Base-by-base conservation (phyloP, 2,113 vertebrate genomes). In the Chroicocephalus ridibundus region DNA sequence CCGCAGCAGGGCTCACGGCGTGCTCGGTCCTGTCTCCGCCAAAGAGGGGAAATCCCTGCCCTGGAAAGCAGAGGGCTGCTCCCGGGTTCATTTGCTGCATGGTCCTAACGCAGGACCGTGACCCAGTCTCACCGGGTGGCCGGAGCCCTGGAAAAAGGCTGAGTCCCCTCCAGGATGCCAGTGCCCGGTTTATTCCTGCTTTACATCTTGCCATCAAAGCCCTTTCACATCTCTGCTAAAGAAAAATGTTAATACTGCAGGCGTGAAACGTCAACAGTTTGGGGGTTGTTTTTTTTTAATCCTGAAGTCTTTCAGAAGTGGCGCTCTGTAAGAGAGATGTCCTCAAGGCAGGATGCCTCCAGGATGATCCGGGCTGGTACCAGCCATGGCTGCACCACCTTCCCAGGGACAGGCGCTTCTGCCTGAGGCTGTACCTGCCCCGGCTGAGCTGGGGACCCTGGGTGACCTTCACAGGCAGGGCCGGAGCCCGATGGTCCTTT, bases 111-210 rank as follows among this genome's bases (percentile, higher is more conserved):
- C 86, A 55, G 66, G 66, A 51, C 49, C 17, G 2, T 36, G 72
- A 10, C 5, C 40, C 55, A 13, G 1, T 17, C 42, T 11, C 64
- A 2, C 34, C 0, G 0, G 9, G 5, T 17, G 38, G 29, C 52
- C 2, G 1, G 42, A 66, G 60, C 42, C 44, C 72, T 58, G 70
- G 70, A 9, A 21, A 31, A 75, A 38, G 40, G 36, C 57, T 7
- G 1, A 7, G 36, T 25, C 38, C 52, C 52, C 40, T 60, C 38
- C 0, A 0, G 42, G 34, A 29, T 60, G n/a, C 22, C 13, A 31
- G 46, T 26, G n/a, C n/a, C 62, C 32, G 9, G 0, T 34, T 88
- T 34, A 5, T 52, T 64, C 54, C 49, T 93, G 44, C 49, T 75
- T 72, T 36, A 51, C 29, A 5, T 68, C 47, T 47, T 60, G 29